Conservation (phyloP, 2,888 invertebrate genomes). For the Cosmia pyralina region DNA sequence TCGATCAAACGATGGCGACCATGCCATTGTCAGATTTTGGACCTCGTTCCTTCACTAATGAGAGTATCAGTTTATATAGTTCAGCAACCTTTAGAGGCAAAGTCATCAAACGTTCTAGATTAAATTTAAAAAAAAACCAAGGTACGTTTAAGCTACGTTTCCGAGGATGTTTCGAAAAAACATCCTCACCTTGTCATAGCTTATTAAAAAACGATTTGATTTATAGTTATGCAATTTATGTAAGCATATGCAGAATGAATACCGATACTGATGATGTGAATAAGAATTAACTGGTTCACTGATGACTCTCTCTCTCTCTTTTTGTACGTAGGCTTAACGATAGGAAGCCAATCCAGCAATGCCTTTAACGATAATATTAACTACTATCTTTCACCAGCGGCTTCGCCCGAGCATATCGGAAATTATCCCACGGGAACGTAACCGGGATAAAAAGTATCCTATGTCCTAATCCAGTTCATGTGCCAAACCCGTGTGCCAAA, state of each 20-base stretch:
- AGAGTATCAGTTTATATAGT: not conserved
- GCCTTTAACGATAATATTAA: not conserved
- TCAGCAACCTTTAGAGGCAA: conserved; percentile 2
- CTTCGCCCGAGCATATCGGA: no score
- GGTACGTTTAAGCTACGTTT: conserved; percentile 14
- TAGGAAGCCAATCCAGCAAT: not conserved
- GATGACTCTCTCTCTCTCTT: not conserved
- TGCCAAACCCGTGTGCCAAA: no score
- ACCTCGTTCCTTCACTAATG: not conserved
- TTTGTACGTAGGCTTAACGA: not conserved
- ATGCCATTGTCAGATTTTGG: not conserved
- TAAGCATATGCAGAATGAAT: not conserved
- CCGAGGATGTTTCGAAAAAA: conserved; percentile 18
- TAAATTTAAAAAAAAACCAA: not conserved
- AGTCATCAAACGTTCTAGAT: conserved; percentile 1
- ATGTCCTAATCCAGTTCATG: no score
- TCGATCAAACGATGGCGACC: not conserved
- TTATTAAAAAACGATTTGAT: conserved; percentile 5
- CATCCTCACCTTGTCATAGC: conserved; percentile 36
- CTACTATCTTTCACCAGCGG: no score
- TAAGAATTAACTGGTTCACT: not conserved
- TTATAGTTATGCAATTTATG: conserved; percentile 12
- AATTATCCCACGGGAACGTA: no score
- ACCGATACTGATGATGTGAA: not conserved
- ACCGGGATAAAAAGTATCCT: no score